Percentiles rank a stretch among this genome's conserved stretches.
Conservation (phyloP, 2,113 vertebrate species). For the Abramis brama region DNA sequence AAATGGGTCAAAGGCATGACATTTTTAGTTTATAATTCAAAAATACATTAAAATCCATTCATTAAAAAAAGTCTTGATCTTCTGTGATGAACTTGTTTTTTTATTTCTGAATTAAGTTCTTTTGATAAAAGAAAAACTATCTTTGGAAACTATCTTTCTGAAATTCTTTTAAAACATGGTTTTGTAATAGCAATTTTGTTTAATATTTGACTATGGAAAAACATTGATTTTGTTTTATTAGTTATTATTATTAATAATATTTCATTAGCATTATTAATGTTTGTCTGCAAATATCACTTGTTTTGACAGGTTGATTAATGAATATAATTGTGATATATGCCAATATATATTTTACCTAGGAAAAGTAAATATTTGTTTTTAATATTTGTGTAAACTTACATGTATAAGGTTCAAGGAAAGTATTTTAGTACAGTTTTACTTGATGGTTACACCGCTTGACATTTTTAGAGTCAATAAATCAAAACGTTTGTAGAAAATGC, state of each 20-base stretch:
- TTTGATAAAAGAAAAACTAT: neutral
- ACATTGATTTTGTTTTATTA: neutral
- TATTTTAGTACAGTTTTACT: neutral
- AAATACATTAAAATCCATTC: neutral
- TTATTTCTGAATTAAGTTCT: no score
- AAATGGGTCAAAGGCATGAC: neutral
- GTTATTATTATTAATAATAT: neutral
- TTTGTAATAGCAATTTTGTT: neutral
- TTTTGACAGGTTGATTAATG: neutral
- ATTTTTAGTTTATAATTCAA: neutral
- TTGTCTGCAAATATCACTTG: neutral
- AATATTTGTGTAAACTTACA: neutral
- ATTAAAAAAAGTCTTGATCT: no score
- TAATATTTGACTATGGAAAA: neutral
- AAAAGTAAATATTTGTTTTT: no score
- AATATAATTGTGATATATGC: neutral
- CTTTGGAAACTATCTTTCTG: neutral
- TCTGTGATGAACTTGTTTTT: neutral
- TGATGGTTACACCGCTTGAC: no score
- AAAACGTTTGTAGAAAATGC: neutral
- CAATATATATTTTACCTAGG: no score
- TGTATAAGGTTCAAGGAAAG: neutral
- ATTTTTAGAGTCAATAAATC: no score
- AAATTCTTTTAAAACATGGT: no score
- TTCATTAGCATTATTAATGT: neutral